Percentiles rank a stretch among this genome's conserved stretches.
Evolutionary conservation across 1,140 invertebrate species (phyloP).

Genomic region (Laodelphax striatellus): DNA sequence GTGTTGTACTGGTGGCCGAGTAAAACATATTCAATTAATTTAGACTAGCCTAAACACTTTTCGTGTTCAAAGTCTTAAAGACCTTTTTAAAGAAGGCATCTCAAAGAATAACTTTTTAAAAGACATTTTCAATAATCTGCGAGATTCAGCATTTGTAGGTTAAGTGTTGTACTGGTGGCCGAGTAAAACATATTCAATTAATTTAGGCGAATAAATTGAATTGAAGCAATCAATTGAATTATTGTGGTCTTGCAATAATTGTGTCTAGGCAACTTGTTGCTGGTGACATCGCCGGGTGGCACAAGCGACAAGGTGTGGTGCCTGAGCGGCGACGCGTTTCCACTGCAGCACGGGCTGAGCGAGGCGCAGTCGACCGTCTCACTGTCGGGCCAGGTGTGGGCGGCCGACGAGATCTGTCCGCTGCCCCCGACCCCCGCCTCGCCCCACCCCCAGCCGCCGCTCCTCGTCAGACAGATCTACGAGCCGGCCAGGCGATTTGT

Average conservation of each 20-base stretch:
- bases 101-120: too few species aligned
- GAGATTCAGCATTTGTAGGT: too few species aligned
- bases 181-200: too few species aligned
- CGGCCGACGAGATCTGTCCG: slow-evolving; percentile 49
- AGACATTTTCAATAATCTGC: too few species aligned
- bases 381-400: slow-evolving; percentile 76
- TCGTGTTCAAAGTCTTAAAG: too few species aligned
- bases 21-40: too few species aligned
- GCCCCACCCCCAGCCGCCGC: slow-evolving; percentile 12
- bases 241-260: slow-evolving; percentile 24
- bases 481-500: slow-evolving; percentile 65
- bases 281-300: slow-evolving; percentile 48
- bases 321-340: slow-evolving; percentile 54
- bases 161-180: too few species aligned
- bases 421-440: background rate
- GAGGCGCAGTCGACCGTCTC: slow-evolving; percentile 65
- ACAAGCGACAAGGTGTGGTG: slow-evolving; percentile 54
- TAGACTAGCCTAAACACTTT: too few species aligned
- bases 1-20: too few species aligned
- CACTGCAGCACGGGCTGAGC: slow-evolving; percentile 47
- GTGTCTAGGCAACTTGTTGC: slow-evolving; percentile 47
- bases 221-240: too few species aligned
- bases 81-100: too few species aligned
- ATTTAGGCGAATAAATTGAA: too few species aligned
- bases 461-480: slow-evolving; percentile 46